These are phyloP conservation scores for Hyaena hyaena DNA, from an alignment of 2,113 vertebrate genomes.

Conservation along the genomic window DNA sequence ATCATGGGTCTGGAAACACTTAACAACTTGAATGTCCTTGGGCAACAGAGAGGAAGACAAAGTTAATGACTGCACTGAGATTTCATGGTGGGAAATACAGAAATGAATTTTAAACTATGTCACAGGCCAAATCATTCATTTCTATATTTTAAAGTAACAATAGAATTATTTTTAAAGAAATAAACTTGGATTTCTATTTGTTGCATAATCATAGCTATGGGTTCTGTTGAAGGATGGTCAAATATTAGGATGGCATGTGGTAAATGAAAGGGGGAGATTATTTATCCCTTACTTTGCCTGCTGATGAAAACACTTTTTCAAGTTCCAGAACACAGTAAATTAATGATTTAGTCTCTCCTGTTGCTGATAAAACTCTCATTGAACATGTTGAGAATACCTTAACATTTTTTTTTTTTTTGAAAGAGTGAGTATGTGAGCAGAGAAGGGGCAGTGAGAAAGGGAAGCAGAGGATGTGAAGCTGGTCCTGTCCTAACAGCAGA, in stretches of 20 bases:
- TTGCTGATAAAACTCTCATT: background rate
- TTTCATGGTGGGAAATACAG: background rate
- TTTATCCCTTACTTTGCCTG: background rate
- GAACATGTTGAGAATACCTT: background rate
- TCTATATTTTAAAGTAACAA: background rate
- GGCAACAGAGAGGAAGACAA: background rate
- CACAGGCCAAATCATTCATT: background rate
- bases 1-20: background rate
- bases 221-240: background rate
- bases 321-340: background rate
- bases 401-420: background rate
- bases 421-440: too few relatives aligned
- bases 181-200: background rate
- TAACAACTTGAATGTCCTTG: background rate
- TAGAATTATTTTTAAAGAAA: background rate
- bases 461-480: too few relatives aligned
- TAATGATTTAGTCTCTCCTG: background rate
- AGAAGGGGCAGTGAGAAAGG: too few relatives aligned
- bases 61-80: background rate
- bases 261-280: background rate
- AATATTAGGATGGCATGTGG: background rate
- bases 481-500: too few relatives aligned
- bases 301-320: background rate
- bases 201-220: background rate
- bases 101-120: slow-evolving; percentile 14